Evolutionary conservation across 2,797 vertebrate genomes (phyloP).

Genomic region (Xiphorhynchus erythropygius): DNA sequence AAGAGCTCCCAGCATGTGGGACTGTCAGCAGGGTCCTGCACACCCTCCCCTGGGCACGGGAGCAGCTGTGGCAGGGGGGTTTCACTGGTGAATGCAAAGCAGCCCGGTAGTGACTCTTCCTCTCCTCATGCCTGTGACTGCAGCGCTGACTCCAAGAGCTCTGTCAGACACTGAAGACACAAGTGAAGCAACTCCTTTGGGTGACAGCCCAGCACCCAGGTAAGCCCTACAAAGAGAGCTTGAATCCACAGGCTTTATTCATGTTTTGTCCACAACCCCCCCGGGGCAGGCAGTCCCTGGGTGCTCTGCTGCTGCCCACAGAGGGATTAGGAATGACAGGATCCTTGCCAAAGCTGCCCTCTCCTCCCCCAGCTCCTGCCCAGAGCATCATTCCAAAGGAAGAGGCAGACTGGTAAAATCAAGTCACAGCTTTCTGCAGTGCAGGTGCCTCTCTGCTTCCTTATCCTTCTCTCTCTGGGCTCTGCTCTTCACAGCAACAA

Average conservation of each 20-base stretch:
- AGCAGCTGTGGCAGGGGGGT: neutral
- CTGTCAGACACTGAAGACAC: accelerated
- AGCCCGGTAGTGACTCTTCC: neutral
- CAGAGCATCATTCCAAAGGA: neutral
- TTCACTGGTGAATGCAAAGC: neutral
- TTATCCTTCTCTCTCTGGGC: neutral
- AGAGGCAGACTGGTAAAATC: neutral
- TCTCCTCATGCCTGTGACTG: neutral
- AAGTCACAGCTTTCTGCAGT: neutral
- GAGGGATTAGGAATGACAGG: neutral
- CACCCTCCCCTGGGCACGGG: neutral
- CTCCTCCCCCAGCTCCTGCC: neutral
- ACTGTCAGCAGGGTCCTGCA: neutral
- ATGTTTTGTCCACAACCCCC: accelerated
- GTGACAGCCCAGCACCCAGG: neutral
- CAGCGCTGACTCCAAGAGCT: accelerated
- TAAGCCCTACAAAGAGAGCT: neutral
- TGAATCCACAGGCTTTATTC: accelerated
- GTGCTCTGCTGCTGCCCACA: neutral
- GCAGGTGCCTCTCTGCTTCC: neutral
- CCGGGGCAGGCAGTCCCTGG: neutral
- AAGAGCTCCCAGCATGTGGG: neutral
- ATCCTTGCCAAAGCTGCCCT: neutral
- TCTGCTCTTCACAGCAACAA: neutral
- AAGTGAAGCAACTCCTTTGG: neutral